Evolutionary conservation across 2,888 invertebrate species (phyloP).

Genomic region (Leptura quadrifasciata): DNA sequence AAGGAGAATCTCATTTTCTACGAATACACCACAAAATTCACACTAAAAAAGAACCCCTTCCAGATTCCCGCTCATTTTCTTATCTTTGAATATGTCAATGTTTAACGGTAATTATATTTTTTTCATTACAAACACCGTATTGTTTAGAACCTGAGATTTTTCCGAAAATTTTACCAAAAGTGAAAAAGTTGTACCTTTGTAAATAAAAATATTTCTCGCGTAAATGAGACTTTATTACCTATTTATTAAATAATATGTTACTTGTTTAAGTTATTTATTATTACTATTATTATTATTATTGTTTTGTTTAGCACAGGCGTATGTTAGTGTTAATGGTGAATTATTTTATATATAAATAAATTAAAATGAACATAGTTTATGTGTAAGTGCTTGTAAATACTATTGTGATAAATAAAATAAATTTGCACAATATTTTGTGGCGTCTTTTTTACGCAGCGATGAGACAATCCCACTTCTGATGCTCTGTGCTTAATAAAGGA

Average conservation of each 20-base stretch:
- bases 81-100: too few species aligned
- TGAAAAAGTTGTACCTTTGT: constrained; percentile 47
- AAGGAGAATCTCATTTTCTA: constrained; percentile 4
- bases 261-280: constrained; percentile 58
- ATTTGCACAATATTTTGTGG: constrained; percentile 69
- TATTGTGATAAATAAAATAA: constrained; percentile 73
- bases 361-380: constrained; percentile 67
- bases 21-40: background rate
- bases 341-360: constrained; percentile 66
- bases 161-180: constrained; percentile 7
- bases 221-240: constrained; percentile 55
- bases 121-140: background rate
- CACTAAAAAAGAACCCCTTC: too few species aligned
- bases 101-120: background rate
- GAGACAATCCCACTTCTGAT: constrained; percentile 10
- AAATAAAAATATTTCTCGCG: constrained; percentile 50
- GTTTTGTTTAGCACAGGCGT: constrained; percentile 61
- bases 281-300: constrained; percentile 60
- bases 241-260: constrained; percentile 57
- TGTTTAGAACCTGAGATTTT: constrained; percentile 9
- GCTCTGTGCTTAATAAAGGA: too few species aligned
- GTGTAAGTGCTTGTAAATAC: constrained; percentile 74
- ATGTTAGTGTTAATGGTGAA: constrained; percentile 66
- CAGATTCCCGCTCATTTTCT: too few species aligned
- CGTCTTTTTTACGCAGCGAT: background rate